Evolutionary conservation across 2,113 vertebrate genomes (phyloP).

Genomic region (Chloropsis cyanopogon): DNA sequence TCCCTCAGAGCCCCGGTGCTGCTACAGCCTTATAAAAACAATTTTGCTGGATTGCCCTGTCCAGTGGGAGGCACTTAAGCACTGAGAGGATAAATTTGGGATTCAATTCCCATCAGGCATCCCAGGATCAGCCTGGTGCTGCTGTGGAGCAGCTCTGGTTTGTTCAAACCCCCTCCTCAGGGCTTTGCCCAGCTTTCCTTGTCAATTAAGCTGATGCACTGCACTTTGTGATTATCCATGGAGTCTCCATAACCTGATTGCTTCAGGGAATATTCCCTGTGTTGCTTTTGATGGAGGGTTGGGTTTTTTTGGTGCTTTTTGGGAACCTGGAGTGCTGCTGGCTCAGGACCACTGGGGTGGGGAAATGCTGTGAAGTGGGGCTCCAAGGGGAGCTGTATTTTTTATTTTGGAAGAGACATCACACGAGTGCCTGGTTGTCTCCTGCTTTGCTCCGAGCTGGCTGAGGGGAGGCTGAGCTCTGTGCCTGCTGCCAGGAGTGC

Average conservation of each 20-base stretch:
- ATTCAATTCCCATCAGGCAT: background rate
- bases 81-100: background rate
- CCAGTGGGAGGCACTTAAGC: background rate
- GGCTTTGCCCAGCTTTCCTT: background rate
- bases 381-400: background rate
- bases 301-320: background rate
- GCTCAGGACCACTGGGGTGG: background rate
- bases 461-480: background rate
- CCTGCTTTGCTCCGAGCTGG: background rate
- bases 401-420: background rate
- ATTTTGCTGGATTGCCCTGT: background rate
- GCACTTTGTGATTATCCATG: rapidly evolving
- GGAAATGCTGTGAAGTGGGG: background rate
- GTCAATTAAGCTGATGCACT: background rate
- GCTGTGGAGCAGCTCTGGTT: background rate
- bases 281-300: background rate
- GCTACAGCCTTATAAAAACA: background rate
- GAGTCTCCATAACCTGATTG: background rate
- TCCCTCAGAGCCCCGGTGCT: background rate
- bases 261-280: background rate
- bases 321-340: background rate
- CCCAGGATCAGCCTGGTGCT: background rate
- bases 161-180: background rate
- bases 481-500: background rate
- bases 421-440: rapidly evolving